Conservation (phyloP, 2,888 invertebrate genomes). For the Microplitis deprimator region DNA sequence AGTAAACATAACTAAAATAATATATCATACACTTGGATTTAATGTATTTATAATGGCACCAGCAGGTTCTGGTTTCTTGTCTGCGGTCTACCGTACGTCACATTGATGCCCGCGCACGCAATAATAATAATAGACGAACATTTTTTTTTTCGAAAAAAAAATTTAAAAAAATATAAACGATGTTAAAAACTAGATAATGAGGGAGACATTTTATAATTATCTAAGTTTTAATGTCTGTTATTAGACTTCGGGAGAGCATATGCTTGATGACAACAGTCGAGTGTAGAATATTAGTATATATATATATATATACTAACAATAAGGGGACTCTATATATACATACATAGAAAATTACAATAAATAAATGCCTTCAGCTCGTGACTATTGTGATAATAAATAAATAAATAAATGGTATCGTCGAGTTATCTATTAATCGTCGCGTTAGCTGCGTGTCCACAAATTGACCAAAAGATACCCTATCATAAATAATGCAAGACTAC, state of each 20-base stretch:
- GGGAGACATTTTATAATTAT: slow-evolving; percentile 19
- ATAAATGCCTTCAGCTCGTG: slow-evolving; percentile 13
- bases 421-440: slow-evolving; percentile 41
- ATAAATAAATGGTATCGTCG: slow-evolving; percentile 39
- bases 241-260: neutral
- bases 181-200: neutral
- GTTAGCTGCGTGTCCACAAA: slow-evolving; percentile 28
- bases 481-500: slow-evolving; percentile 4
- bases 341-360: neutral
- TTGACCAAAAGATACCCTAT: slow-evolving; percentile 14
- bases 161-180: neutral
- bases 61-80: slow-evolving; percentile 56
- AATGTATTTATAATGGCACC: slow-evolving; percentile 68
- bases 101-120: slow-evolving; percentile 37
- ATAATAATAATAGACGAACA: slow-evolving; percentile 27
- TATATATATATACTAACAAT: no score
- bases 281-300: no score
- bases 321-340: no score
- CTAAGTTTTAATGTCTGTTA: neutral
- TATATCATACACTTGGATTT: slow-evolving; percentile 52
- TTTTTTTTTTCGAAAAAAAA: slow-evolving; percentile 4
- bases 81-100: slow-evolving; percentile 32
- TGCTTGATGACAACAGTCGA: slow-evolving; percentile 4
- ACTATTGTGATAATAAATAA: slow-evolving; percentile 31
- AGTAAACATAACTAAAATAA: slow-evolving; percentile 18